Evolutionary conservation across 2,888 invertebrate species (phyloP), one percentile per base, ranked within the genome.

Genomic region (Odontomyia ornata): DNA sequence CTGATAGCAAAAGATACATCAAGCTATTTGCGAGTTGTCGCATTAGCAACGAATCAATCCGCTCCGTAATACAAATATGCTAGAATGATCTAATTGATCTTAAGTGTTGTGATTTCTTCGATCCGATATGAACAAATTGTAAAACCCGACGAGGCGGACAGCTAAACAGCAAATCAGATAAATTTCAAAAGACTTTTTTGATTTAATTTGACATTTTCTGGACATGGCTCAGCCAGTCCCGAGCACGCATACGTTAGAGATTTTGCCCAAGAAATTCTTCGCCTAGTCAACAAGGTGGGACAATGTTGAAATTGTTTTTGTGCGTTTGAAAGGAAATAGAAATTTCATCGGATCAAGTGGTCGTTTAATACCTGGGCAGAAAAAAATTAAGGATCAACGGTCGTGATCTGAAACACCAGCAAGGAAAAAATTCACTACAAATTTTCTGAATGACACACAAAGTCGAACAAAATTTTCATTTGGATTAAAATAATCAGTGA

Each of bases 111-210:
- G 79, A 77, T 78, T 52, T 77, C 75, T 64, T 71, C 78, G 77
- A 78, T 77, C 78, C 76, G 62, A 71, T 77, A 75, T 71, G 75
- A 78, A 78, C 78, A 78, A 78, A 78, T 77, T 78, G 78, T 78
- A 71, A 77, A 78, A 75, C 75, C 75, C 72, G 60, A 64, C 78
- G 75, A 78, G 76, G 78, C 75, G 78, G 78, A 78, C 78, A 77
- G 62, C 77, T 30, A 47, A 52, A 28, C 69, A 67, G 75, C 77
- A 73, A 46, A 73, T 78, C 77, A 76, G 71, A 67, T 76, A 67
- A 60, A 75, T 72, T 76, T 69, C 60, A 65, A 67, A 69, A 57
- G 76, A 78, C 75, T 78, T 78, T 76, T 76, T 73, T 78, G 76
- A 78, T 78, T 75, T 62, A 77, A 78, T 78, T 76, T 77, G 78